Conservation (phyloP, 2,113 vertebrate species). For the Enhydra lutris region DNA sequence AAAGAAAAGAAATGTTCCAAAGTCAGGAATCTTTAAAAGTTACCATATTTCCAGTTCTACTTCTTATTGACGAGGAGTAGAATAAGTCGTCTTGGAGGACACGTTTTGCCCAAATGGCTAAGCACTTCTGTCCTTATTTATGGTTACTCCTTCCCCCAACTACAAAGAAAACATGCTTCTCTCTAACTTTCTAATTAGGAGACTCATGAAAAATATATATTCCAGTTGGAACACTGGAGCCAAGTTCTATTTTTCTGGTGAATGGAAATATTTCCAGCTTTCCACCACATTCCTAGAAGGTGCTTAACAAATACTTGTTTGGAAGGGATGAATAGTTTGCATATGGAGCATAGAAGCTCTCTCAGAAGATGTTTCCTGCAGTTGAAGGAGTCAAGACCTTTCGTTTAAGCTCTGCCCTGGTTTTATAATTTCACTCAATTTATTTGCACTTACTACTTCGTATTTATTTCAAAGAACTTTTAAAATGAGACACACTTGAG, state of each 20-base stretch:
- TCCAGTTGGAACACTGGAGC: conserved; percentile 15
- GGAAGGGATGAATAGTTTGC: background rate
- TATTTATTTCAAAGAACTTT: conserved; percentile 53
- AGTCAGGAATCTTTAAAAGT: conserved; percentile 37
- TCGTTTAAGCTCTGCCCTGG: background rate
- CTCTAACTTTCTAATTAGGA: conserved; percentile 37
- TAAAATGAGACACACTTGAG: conserved; percentile 21
- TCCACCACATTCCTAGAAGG: background rate
- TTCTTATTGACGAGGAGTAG: background rate
- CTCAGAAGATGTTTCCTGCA: background rate
- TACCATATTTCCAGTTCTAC: background rate
- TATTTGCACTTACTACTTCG: conserved; percentile 32
- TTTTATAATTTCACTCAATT: conserved; percentile 42
- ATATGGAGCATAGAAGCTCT: background rate
- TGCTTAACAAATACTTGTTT: conserved; percentile 46
- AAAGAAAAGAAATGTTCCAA: conserved; percentile 24
- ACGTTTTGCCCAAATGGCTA: conserved; percentile 32
- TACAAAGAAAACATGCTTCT: background rate
- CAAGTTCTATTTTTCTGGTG: conserved; percentile 36
- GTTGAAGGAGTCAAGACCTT: background rate
- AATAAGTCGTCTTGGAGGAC: conserved; percentile 54
- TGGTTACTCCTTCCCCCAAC: conserved; percentile 28
- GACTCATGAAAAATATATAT: conserved; percentile 32
- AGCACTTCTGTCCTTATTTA: conserved; percentile 44
- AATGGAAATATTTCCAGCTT: conserved; percentile 42